Percentiles rank a stretch among this genome's conserved stretches.
phyloP scores from a whole-genome alignment of 2,113 vertebrate genomes.

The Alligator sinensis region DNA sequence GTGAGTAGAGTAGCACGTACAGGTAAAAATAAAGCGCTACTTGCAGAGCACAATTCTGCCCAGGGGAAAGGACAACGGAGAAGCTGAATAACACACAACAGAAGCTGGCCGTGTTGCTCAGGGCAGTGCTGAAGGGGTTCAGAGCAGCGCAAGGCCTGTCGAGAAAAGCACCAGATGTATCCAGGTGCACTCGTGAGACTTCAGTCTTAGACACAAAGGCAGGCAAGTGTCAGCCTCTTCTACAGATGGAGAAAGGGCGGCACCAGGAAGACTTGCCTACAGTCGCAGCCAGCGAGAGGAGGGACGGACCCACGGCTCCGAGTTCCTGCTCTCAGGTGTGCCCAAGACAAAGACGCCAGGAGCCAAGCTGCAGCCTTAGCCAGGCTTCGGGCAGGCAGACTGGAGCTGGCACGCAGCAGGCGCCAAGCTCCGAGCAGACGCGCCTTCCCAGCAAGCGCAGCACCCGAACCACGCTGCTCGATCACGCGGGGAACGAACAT shows the following conservation, averaged over 20 bases:
- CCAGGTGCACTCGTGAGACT: not conserved
- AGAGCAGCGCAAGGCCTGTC: no score
- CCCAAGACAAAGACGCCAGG: not conserved
- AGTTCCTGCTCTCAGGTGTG: not conserved
- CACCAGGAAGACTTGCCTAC: not conserved
- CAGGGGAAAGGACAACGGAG: not conserved
- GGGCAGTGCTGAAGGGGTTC: no score
- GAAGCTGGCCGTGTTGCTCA: not conserved
- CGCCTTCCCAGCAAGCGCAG: no score
- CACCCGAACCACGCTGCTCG: fast-evolving
- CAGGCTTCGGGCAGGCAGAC: not conserved
- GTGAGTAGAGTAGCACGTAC: not conserved
- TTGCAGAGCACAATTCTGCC: not conserved
- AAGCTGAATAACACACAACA: not conserved
- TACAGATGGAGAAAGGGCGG: not conserved
- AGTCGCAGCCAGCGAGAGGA: not conserved
- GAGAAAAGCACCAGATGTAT: not conserved
- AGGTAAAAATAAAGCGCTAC: not conserved
- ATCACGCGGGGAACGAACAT: not conserved
- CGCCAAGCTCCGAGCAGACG: not conserved
- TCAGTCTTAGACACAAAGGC: not conserved
- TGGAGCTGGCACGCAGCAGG: not conserved
- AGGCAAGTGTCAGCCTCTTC: not conserved
- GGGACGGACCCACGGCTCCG: not conserved
- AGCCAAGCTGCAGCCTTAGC: not conserved